Conservation (phyloP, 2,113 vertebrate species). For the Okapia johnstoni region DNA sequence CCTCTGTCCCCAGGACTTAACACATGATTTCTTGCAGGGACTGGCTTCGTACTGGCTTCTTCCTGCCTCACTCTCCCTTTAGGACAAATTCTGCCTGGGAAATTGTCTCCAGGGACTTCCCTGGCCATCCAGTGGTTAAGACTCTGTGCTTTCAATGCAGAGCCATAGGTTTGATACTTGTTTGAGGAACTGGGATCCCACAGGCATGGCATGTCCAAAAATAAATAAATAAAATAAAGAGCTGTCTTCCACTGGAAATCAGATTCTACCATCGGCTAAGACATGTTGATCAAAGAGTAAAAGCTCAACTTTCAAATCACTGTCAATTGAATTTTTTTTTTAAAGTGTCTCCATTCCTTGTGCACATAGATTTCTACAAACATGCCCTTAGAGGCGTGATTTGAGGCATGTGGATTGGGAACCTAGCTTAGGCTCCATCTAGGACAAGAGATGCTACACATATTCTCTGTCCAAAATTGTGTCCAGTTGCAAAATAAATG, state of each 20-base stretch:
- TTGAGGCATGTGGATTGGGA: background rate
- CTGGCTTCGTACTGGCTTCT: background rate
- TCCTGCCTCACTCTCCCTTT: background rate
- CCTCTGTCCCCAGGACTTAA: background rate
- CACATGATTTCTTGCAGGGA: background rate
- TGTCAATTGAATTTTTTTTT: background rate
- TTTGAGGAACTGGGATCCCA: background rate
- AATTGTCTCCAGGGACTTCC: background rate
- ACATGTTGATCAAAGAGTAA: background rate
- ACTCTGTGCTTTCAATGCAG: background rate
- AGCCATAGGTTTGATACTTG: background rate
- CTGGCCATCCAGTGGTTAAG: background rate
- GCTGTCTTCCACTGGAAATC: background rate
- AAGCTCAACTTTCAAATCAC: background rate
- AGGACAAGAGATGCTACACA: background rate
- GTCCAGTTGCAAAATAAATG: background rate
- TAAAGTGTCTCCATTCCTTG: background rate
- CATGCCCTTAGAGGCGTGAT: background rate
- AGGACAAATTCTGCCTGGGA: background rate
- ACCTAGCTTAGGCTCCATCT: background rate
- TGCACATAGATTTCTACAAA: background rate
- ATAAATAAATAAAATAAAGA: background rate
- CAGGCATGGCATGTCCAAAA: background rate
- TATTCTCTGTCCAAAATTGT: background rate
- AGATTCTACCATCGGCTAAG: background rate